Evolutionary conservation across 1,140 invertebrate species (phyloP).

Genomic region (Conopomorpha cramerella): DNA sequence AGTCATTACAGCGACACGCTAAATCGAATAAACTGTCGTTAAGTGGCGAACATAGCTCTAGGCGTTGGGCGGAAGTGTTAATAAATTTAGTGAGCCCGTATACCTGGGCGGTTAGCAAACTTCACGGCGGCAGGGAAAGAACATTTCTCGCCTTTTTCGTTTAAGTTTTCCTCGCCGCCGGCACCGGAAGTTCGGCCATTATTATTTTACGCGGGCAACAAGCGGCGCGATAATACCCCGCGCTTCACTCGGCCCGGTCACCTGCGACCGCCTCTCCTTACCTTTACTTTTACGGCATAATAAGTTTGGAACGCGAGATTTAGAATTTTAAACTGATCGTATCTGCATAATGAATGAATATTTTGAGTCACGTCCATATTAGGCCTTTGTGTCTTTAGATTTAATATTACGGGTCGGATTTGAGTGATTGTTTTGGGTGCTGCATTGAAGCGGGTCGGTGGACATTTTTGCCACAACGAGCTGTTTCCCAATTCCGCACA

Average conservation of each 20-base stretch:
- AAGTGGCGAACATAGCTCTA: neutral
- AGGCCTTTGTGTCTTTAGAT: too few species aligned
- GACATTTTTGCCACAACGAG: neutral
- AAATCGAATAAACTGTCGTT: neutral
- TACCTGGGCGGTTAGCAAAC: constrained; percentile 35
- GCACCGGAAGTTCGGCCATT: constrained; percentile 59
- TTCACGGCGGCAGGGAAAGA: constrained; percentile 27
- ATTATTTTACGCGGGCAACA: constrained; percentile 64
- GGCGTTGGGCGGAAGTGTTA: constrained; percentile 41
- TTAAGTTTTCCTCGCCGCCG: constrained; percentile 50
- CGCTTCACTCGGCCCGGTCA: constrained; percentile 28
- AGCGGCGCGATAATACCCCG: constrained; percentile 61
- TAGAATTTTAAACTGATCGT: constrained; percentile 22
- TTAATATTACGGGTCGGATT: too few species aligned
- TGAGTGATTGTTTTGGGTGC: too few species aligned
- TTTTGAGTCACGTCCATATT: too few species aligned
- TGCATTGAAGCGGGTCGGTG: too few species aligned
- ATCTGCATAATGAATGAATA: constrained; percentile 6
- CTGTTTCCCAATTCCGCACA: constrained; percentile 20
- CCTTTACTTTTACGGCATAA: constrained; percentile 52
- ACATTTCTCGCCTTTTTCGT: constrained; percentile 45
- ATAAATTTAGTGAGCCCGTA: constrained; percentile 58
- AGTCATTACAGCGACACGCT: too few species aligned
- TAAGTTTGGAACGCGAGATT: constrained; percentile 48
- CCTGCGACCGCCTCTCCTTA: constrained; percentile 49